These are phyloP conservation scores for Corythaixoides concolor DNA, from an alignment of 2,113 vertebrate genomes.

Conservation along the genomic window DNA sequence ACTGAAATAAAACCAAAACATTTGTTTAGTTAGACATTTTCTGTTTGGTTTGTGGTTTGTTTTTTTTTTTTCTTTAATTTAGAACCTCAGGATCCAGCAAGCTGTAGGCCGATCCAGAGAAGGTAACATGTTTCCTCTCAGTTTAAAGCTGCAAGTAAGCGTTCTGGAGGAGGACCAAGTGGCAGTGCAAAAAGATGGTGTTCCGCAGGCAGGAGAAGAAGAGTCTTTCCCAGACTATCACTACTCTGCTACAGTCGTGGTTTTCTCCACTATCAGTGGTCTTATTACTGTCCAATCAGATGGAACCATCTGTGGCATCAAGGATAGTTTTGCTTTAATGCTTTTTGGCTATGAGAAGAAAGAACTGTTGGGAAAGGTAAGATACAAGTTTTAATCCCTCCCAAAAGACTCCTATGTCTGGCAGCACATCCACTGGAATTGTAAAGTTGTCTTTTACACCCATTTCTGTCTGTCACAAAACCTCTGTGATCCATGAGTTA, in stretches of 20 bases:
- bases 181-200: neutral
- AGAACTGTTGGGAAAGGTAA: conserved; percentile 88
- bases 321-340: conserved; percentile 79
- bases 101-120: conserved; percentile 76
- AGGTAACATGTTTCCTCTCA: conserved; percentile 81
- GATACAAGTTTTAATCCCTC: neutral
- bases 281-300: conserved; percentile 83
- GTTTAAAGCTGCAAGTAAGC: conserved; percentile 79
- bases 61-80: neutral
- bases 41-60: neutral
- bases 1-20: neutral
- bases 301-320: conserved; percentile 85
- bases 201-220: neutral
- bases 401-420: neutral
- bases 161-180: neutral
- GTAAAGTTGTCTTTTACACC: neutral
- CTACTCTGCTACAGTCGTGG: conserved; percentile 82
- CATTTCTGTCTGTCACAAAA: neutral
- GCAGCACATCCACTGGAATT: neutral
- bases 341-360: conserved; percentile 86
- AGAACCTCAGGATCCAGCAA: conserved; percentile 84
- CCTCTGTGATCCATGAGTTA: neutral
- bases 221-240: neutral
- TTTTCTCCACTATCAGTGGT: conserved; percentile 83
- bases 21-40: neutral